phyloP scores from a whole-genome alignment of 2,113 vertebrate genomes.

The Tragelaphus buxtoni region DNA sequence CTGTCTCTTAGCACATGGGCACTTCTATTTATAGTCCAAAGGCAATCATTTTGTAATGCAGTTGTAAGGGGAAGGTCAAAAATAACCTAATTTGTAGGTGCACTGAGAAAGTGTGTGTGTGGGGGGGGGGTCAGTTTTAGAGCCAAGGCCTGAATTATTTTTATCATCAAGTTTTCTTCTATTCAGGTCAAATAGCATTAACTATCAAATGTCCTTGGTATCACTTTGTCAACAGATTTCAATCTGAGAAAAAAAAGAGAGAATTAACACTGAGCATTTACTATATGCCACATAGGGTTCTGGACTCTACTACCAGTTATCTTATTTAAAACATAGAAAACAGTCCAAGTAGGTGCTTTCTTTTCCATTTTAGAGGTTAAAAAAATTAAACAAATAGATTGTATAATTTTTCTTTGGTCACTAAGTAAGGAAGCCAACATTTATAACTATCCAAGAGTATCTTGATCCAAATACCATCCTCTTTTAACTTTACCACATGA shows the following conservation, averaged over 20 bases:
- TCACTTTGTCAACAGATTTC: slow-evolving; percentile 13
- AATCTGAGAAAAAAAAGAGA: background rate
- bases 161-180: background rate
- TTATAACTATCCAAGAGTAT: background rate
- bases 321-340: background rate
- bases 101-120: background rate
- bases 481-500: background rate
- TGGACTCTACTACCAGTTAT: background rate
- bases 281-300: background rate
- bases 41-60: background rate
- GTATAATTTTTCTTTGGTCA: background rate
- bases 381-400: background rate
- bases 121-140: background rate
- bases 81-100: background rate
- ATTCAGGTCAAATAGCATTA: background rate
- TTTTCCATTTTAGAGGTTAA: background rate
- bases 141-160: background rate
- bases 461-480: background rate
- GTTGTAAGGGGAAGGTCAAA: background rate
- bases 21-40: background rate
- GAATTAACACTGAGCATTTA: background rate
- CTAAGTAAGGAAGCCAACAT: background rate
- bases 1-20: background rate
- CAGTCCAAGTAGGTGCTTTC: background rate
- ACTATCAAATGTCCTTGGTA: background rate